These are phyloP conservation scores for Drosophila yooni DNA, from an alignment of 2,888 invertebrate species.

Conservation along the genomic window DNA sequence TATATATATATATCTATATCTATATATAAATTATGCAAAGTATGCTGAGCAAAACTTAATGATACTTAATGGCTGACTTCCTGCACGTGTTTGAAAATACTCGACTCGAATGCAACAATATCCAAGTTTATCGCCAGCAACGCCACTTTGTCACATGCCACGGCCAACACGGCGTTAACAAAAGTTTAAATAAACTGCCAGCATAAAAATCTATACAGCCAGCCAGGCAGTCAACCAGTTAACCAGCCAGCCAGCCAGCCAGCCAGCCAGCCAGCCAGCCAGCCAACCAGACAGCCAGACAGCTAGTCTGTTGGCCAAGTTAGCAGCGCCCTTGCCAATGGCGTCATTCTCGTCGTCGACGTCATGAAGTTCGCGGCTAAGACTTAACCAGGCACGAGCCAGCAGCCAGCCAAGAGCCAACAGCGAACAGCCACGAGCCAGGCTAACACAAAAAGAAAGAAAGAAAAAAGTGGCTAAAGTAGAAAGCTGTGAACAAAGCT, in stretches of 20 bases:
- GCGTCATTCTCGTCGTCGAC: constrained; percentile 35
- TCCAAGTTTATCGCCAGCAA: constrained; percentile 59
- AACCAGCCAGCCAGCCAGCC: constrained; percentile 4
- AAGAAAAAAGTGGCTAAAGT: constrained; percentile 52
- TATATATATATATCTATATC: constrained; percentile 35
- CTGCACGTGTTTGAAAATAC: constrained; percentile 34
- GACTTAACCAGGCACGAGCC: constrained; percentile 27
- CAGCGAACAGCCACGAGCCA: constrained; percentile 15
- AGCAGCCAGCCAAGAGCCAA: not conserved
- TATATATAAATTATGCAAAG: constrained; percentile 56
- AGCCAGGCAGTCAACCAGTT: constrained; percentile 12
- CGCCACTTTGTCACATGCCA: constrained; percentile 80
- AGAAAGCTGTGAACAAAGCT: constrained; percentile 78
- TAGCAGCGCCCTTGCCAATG: constrained; percentile 34
- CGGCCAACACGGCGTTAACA: constrained; percentile 60
- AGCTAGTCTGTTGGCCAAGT: constrained; percentile 32
- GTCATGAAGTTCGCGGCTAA: constrained; percentile 47
- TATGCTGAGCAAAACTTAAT: constrained; percentile 57
- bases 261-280: constrained; percentile 7
- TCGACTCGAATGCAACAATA: constrained; percentile 21
- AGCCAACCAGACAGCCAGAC: constrained; percentile 12
- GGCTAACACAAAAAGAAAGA: constrained; percentile 12
- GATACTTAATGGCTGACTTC: constrained; percentile 67
- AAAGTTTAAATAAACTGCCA: constrained; percentile 60
- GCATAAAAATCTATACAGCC: constrained; percentile 60